Evolutionary conservation across 2,797 vertebrate genomes (phyloP), one percentile per base, ranked within the genome.

Genomic region (Gobionotothen gibberifrons): DNA sequence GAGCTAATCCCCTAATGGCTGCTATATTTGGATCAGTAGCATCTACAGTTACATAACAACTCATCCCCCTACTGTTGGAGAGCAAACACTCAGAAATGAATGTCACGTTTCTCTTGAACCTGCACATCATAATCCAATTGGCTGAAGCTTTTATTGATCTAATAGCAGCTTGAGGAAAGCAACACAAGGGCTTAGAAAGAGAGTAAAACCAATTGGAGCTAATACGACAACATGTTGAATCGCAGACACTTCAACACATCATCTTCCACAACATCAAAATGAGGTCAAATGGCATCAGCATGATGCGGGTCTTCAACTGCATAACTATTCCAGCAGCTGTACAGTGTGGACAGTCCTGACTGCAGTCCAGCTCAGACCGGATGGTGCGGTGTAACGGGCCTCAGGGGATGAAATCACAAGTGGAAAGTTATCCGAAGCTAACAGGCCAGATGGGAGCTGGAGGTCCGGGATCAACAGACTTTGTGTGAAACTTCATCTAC

Each of bases 1-100:
- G 56, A 87, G 93, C 90, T 93, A 93, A 94, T 93, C 90, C 93
- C 86, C 85, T 93, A 91, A 94, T 93, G 89, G 87, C 61, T 90
- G 90, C 93, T 95, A 94, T 94, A 93, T 94, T 93, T 93, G 92
- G 93, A 90, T 89, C 85, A 74, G 84, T 80, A 77, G 87, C 84
- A 89, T 90, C 85, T 81, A 83, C 85, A 76, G 81, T 95, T 94
- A 89, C 56, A 59, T 91, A 95, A 95, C 79, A 67, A 76, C 83
- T 85, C 86, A 81, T 74, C 83, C 78, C 79, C 57, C 55, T 74
- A 79, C 83, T 56, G 75, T 69, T 77, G 32, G 69, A 83, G 69
- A 74, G 72, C 72, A 76, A 83, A 82, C 46, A 83, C 85, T 88
- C 65, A 83, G 84, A 87, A 61, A 82, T 83, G 69, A 82, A 82